Evolutionary conservation across 2,113 vertebrate genomes (phyloP).

Genomic region (Thermophis baileyi): DNA sequence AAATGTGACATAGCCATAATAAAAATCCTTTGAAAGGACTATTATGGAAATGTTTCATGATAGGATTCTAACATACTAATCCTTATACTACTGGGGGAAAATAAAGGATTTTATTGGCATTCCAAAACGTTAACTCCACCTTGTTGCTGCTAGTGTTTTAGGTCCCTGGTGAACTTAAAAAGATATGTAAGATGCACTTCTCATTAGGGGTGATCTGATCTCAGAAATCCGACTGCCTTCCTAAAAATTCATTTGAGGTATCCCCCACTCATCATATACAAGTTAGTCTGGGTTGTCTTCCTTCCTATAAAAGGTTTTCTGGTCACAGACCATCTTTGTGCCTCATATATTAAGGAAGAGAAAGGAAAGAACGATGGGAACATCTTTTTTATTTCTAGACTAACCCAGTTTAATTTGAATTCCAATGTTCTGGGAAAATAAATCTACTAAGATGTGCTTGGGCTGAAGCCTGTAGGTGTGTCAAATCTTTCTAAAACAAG

Average conservation of each 20-base stretch:
- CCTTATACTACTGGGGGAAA: neutral
- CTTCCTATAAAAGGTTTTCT: neutral
- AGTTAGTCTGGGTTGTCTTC: neutral
- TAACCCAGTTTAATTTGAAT: neutral
- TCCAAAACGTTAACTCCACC: neutral
- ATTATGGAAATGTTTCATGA: neutral
- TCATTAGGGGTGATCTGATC: neutral
- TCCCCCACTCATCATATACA: neutral
- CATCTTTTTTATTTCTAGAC: neutral
- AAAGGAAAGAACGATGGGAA: neutral
- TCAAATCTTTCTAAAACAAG: neutral
- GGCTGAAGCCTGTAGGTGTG: neutral
- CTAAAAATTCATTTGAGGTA: neutral
- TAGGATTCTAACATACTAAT: neutral
- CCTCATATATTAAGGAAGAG: neutral
- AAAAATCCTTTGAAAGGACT: neutral
- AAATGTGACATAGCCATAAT: neutral
- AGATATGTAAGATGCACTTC: neutral
- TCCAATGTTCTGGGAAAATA: neutral
- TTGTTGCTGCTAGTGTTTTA: neutral
- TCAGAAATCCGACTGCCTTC: neutral
- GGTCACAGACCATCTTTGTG: neutral
- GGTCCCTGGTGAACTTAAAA: neutral
- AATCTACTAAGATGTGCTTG: neutral
- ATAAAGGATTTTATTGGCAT: neutral